Percentiles rank a stretch among this genome's conserved stretches.
Evolutionary conservation across 2,797 vertebrate genomes (phyloP).

Genomic region (Podarcis siculus): DNA sequence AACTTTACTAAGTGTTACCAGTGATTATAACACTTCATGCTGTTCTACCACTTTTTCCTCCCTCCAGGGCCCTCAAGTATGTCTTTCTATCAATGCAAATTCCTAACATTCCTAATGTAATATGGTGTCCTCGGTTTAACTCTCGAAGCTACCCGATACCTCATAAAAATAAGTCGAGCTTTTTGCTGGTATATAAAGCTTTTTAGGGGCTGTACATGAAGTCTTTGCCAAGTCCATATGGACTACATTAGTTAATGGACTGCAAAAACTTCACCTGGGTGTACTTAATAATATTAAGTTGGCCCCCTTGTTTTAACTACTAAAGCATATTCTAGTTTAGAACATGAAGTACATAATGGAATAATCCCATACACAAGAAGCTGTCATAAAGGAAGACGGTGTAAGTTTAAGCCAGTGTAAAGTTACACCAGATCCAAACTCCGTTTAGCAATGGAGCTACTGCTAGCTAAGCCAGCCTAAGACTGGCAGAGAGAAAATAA

Average conservation of each 20-base stretch:
- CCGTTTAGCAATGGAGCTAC: too few relatives aligned
- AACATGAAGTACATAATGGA: not conserved
- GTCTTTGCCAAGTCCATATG: not conserved
- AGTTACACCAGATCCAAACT: too few relatives aligned
- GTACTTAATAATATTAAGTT: not conserved
- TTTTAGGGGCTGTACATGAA: not conserved
- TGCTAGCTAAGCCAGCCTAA: too few relatives aligned
- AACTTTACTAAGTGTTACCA: not conserved
- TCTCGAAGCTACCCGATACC: not conserved
- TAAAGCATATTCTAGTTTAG: not conserved
- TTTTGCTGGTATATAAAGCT: constrained; percentile 9
- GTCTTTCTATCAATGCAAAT: not conserved
- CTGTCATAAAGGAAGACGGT: too few relatives aligned
- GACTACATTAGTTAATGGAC: not conserved
- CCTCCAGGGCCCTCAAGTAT: not conserved
- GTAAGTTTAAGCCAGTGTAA: too few relatives aligned
- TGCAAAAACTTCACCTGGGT: not conserved
- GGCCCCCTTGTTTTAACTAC: not conserved
- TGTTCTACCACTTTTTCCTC: not conserved
- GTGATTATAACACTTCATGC: not conserved
- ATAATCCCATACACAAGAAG: too few relatives aligned
- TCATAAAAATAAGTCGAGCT: not conserved
- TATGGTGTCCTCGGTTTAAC: constrained; percentile 6
- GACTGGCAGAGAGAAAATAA: too few relatives aligned
- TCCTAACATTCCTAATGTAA: constrained; percentile 5